A percentile compares a stretch with the other conserved stretches of the same genome.
These are phyloP conservation scores for Pogonocherus hispidulus DNA, from an alignment of 2,888 invertebrate species.

Conservation along the genomic window DNA sequence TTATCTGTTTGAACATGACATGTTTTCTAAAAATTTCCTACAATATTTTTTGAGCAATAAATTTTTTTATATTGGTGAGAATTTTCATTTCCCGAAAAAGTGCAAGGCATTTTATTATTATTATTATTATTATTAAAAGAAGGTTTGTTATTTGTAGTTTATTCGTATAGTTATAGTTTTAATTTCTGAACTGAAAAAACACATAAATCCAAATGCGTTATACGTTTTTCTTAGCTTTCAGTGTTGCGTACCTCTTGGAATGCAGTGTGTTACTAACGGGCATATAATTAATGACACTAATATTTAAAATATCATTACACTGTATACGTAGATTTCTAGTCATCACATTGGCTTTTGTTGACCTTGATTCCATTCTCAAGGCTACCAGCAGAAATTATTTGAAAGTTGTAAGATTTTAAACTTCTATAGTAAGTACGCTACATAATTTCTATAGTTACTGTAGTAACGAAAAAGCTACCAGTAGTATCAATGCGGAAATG, in stretches of 20 bases:
- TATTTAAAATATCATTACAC: background rate
- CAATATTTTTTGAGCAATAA: too few relatives aligned
- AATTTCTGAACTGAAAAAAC: too few relatives aligned
- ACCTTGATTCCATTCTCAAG: conserved; percentile 5
- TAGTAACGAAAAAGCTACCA: background rate
- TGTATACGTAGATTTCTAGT: background rate
- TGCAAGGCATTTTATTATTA: too few relatives aligned
- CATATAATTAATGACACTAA: conserved; percentile 3
- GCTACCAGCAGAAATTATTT: background rate
- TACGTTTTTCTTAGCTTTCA: too few relatives aligned
- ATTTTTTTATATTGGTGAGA: too few relatives aligned
- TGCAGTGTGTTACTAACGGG: background rate
- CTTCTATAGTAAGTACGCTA: background rate
- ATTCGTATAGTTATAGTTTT: too few relatives aligned
- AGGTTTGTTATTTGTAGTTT: too few relatives aligned
- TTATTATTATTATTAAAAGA: too few relatives aligned
- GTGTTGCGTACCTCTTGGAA: too few relatives aligned
- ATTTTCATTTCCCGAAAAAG: too few relatives aligned
- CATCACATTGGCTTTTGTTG: background rate
- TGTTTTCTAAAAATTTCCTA: too few relatives aligned
- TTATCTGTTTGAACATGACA: too few relatives aligned
- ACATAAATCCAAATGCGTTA: background rate
- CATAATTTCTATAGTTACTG: background rate
- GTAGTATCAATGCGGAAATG: background rate
- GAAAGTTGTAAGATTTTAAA: conserved; percentile 9